Evolutionary conservation across 2,797 vertebrate genomes (phyloP).

Genomic region (Sorex maritimensis): DNA sequence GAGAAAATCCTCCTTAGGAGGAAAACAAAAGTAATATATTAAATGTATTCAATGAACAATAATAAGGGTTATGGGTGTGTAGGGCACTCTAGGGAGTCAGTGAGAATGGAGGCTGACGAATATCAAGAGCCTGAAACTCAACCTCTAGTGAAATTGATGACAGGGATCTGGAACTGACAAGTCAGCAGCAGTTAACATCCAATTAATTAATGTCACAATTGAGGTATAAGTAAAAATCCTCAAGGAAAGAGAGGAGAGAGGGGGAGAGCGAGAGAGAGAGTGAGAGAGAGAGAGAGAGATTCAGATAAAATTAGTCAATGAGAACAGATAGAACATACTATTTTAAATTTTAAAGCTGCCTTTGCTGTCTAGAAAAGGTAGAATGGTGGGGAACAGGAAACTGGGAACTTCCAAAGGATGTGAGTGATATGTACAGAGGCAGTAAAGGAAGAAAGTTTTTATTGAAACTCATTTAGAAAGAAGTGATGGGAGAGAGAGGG

Average conservation of each 20-base stretch:
- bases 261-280: too few species aligned
- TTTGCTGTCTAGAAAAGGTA: neutral
- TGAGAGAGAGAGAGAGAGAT: too few species aligned
- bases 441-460: too few species aligned
- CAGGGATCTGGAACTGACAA: neutral
- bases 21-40: neutral
- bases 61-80: neutral
- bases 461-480: too few species aligned
- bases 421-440: neutral
- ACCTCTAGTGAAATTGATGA: neutral
- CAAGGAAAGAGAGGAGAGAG: too few species aligned
- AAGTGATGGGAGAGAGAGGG: too few species aligned
- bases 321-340: neutral
- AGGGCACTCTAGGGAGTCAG: neutral
- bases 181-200: neutral
- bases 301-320: neutral
- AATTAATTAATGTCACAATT: neutral
- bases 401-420: neutral
- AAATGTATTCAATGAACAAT: neutral
- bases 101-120: constrained; percentile 1
- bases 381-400: neutral
- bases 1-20: neutral
- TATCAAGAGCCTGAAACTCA: neutral
- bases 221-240: neutral
- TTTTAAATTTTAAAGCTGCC: neutral